Conservation (phyloP, 2,113 vertebrate species). For the Probosciger aterrimus region DNA sequence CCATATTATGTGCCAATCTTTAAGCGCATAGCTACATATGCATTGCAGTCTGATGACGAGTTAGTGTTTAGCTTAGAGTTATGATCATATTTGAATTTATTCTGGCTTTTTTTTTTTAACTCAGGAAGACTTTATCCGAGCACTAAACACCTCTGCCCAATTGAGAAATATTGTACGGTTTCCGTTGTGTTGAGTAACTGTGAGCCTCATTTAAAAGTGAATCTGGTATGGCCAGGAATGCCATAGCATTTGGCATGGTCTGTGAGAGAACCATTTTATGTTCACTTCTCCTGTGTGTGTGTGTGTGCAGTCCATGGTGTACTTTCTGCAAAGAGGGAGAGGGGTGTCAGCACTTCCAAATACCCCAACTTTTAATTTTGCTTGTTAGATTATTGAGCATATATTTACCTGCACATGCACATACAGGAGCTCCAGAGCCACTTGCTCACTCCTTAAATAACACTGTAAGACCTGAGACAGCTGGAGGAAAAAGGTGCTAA, state of each 20-base stretch:
- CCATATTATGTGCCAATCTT: background rate
- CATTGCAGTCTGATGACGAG: background rate
- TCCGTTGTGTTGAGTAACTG: background rate
- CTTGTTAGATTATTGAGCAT: background rate
- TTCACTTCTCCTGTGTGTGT: background rate
- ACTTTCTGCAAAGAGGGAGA: background rate
- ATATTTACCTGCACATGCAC: rapidly evolving
- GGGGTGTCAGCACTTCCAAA: background rate
- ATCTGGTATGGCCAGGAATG: background rate
- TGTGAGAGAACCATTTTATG: background rate
- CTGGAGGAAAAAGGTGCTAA: background rate
- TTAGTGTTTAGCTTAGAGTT: background rate
- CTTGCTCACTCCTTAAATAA: background rate
- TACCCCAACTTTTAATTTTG: background rate
- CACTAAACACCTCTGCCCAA: background rate
- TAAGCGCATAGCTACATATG: background rate
- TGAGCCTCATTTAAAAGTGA: background rate
- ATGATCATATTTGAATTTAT: background rate
- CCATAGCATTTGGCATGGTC: background rate
- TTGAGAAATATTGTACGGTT: background rate
- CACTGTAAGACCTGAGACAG: background rate
- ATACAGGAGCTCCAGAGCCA: background rate
- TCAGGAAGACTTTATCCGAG: background rate
- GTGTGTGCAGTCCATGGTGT: background rate
- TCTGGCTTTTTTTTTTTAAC: background rate